These are phyloP conservation scores for Sminthurinus signatus DNA, from an alignment of 1,140 invertebrate species.

Conservation along the genomic window DNA sequence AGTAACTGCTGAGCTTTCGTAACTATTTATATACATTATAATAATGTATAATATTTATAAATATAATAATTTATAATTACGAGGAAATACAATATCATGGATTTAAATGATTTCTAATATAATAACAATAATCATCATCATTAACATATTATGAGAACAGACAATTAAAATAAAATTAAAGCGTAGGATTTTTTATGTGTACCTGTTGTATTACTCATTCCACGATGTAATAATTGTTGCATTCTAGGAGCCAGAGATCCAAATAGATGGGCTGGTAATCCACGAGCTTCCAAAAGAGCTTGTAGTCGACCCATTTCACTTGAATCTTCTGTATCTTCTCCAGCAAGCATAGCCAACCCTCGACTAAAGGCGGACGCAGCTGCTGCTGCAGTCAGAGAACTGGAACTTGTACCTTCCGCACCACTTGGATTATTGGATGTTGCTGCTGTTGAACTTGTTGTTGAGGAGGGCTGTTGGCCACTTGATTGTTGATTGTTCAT, in stretches of 20 bases:
- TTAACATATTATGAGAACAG: no score
- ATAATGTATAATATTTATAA: no score
- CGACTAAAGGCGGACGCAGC: constrained; percentile 45
- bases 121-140: no score
- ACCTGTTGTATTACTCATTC: constrained; percentile 79
- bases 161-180: no score
- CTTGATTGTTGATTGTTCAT: constrained; percentile 46
- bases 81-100: no score
- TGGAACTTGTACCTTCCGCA: constrained; percentile 42
- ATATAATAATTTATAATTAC: no score
- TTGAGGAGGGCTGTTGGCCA: constrained; percentile 20
- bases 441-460: constrained; percentile 9
- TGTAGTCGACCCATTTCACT: constrained; percentile 81
- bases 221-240: constrained; percentile 92
- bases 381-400: constrained; percentile 22
- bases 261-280: constrained; percentile 89
- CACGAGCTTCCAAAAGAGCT: constrained; percentile 81
- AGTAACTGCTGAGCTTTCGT: constrained; percentile 91
- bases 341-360: constrained; percentile 40
- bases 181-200: constrained; percentile 44
- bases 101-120: no score
- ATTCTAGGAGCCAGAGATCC: constrained; percentile 90
- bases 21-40: constrained; percentile 51
- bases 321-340: constrained; percentile 55
- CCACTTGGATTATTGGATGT: constrained; percentile 10